Evolutionary conservation across 2,113 vertebrate genomes (phyloP).

Genomic region (Epinephelus lanceolatus): DNA sequence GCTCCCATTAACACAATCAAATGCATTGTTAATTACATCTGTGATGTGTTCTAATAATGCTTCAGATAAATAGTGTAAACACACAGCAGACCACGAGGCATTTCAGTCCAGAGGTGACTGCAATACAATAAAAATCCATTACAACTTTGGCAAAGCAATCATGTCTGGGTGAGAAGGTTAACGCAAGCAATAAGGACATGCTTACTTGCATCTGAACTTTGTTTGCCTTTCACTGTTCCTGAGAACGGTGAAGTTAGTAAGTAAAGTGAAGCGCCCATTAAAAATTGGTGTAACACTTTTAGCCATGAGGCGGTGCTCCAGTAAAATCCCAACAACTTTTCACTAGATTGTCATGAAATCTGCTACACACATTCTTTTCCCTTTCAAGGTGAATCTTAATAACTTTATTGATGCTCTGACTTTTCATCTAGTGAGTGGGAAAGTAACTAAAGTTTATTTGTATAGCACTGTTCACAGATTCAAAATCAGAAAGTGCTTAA

Average conservation of each 20-base stretch:
- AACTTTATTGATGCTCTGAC: not conserved
- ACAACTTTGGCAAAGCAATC: conserved; percentile 50
- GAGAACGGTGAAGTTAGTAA: not conserved
- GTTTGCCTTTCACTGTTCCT: conserved; percentile 31
- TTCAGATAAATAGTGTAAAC: conserved; percentile 30
- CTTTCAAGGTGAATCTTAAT: not conserved
- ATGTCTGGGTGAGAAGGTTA: conserved; percentile 49
- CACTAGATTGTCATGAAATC: not conserved
- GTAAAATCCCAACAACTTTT: conserved; percentile 1
- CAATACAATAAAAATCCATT: conserved; percentile 49
- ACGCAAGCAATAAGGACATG: conserved; percentile 40
- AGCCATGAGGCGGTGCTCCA: not conserved
- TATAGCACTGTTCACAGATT: too few species aligned
- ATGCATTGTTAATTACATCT: conserved; percentile 30
- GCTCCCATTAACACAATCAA: conserved; percentile 34
- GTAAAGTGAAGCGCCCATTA: not conserved
- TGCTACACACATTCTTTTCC: not conserved
- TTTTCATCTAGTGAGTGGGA: not conserved
- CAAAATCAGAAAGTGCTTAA: too few species aligned
- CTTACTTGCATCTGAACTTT: conserved; percentile 49
- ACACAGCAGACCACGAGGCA: conserved; percentile 21
- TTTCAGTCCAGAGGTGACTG: conserved; percentile 7
- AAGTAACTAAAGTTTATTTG: too few species aligned
- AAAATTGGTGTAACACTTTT: not conserved
- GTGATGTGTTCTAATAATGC: conserved; percentile 27